phyloP scores from a whole-genome alignment of 2,797 vertebrate genomes.

The Helostoma temminkii region DNA sequence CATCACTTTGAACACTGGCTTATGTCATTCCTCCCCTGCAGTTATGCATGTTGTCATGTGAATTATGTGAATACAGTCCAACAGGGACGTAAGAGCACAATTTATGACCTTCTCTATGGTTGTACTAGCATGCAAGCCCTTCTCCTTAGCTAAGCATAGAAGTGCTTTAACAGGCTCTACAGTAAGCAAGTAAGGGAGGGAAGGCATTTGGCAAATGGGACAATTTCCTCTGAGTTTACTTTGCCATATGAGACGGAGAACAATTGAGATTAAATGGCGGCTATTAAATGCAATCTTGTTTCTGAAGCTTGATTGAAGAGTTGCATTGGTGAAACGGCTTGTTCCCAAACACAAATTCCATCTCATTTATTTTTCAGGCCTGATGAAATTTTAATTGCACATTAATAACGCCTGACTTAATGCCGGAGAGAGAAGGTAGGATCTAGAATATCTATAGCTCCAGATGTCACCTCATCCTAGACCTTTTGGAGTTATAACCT shows the following conservation, averaged over 20 bases:
- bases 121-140: constrained; percentile 4
- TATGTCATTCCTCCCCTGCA: neutral
- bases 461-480: constrained; percentile 60
- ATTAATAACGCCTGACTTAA: constrained; percentile 80
- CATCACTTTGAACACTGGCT: neutral
- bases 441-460: constrained; percentile 67
- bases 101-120: constrained; percentile 5
- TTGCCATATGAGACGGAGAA: constrained; percentile 19
- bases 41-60: constrained; percentile 1
- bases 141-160: constrained; percentile 7
- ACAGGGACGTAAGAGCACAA: constrained; percentile 8
- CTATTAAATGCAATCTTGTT: constrained; percentile 53
- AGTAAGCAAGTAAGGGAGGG: neutral
- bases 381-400: constrained; percentile 81
- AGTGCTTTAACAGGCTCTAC: constrained; percentile 8
- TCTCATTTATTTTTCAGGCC: constrained; percentile 81
- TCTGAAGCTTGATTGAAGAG: constrained; percentile 64
- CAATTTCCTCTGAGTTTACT: constrained; percentile 30
- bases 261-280: constrained; percentile 55
- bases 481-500: constrained; percentile 63
- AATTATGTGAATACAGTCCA: constrained; percentile 24
- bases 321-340: constrained; percentile 63
- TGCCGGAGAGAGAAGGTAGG: constrained; percentile 69
- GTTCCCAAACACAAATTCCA: constrained; percentile 69
- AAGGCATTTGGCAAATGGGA: constrained; percentile 40